phyloP scores from a whole-genome alignment of 2,797 vertebrate species.

The Adelosebastes latens region DNA sequence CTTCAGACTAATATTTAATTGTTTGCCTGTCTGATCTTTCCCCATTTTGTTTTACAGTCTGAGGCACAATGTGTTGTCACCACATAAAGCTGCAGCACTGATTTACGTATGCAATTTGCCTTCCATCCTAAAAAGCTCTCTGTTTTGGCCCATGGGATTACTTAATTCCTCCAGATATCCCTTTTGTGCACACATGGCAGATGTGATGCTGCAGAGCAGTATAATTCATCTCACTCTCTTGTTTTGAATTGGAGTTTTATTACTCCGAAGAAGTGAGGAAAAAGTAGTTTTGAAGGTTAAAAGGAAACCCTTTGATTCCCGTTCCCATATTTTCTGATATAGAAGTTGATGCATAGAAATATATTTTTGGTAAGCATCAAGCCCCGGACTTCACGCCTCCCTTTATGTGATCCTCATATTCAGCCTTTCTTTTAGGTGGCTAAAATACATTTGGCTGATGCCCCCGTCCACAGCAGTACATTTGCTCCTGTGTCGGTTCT shows the following conservation, averaged over 20 bases:
- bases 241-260: background rate
- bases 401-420: background rate
- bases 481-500: too few species aligned
- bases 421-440: background rate
- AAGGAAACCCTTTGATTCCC: background rate
- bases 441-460: too few species aligned
- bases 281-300: background rate
- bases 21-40: background rate
- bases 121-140: background rate
- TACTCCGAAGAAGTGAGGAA: background rate
- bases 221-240: background rate
- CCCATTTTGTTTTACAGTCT: background rate
- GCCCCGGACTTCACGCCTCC: background rate
- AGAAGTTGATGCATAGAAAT: background rate
- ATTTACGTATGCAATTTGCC: slow-evolving; percentile 19
- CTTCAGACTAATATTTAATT: slow-evolving; percentile 7
- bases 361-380: background rate
- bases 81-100: background rate
- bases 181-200: slow-evolving; percentile 6
- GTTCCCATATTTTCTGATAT: background rate
- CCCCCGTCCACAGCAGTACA: too few species aligned
- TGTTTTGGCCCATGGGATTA: slow-evolving; percentile 3
- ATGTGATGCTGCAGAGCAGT: slow-evolving; percentile 4
- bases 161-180: slow-evolving; percentile 15
- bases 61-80: slow-evolving; percentile 3